These are phyloP conservation scores for Halichoerus grypus DNA, from an alignment of 2,113 vertebrate genomes.

Conservation along the genomic window DNA sequence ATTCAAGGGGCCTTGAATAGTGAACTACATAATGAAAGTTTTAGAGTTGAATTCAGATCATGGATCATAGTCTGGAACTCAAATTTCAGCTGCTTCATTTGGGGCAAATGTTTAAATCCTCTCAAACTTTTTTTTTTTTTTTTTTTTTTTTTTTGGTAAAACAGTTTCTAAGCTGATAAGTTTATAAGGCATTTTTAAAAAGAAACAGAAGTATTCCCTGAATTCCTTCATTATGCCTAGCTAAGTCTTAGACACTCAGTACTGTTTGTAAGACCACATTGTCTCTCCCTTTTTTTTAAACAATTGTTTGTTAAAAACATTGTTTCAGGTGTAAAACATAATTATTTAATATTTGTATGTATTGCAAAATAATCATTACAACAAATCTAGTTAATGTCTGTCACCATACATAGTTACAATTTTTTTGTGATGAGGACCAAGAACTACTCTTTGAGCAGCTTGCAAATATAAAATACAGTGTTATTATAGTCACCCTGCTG, in stretches of 20 bases:
- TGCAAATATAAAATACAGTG: background rate
- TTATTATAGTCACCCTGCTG: background rate
- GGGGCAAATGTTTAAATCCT: background rate
- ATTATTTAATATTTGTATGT: background rate
- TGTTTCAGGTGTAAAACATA: background rate
- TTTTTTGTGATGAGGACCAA: background rate
- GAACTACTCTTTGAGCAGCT: background rate
- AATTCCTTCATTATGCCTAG: background rate
- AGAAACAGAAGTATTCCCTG: background rate
- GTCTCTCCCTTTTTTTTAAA: background rate
- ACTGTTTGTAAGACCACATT: background rate
- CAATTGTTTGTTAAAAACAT: background rate
- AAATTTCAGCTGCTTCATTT: background rate
- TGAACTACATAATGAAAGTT: background rate
- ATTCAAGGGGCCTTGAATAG: background rate
- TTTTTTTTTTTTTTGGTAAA: background rate
- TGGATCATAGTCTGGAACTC: background rate
- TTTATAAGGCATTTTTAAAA: background rate
- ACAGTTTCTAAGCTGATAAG: background rate
- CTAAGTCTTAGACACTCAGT: background rate
- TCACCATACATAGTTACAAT: background rate
- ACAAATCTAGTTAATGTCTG: background rate
- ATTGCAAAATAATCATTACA: background rate
- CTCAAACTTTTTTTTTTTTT: background rate
- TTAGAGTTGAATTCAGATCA: background rate